Base-by-base conservation (phyloP, 2,888 invertebrate species). In the Oscheius myriophilus region DNA sequence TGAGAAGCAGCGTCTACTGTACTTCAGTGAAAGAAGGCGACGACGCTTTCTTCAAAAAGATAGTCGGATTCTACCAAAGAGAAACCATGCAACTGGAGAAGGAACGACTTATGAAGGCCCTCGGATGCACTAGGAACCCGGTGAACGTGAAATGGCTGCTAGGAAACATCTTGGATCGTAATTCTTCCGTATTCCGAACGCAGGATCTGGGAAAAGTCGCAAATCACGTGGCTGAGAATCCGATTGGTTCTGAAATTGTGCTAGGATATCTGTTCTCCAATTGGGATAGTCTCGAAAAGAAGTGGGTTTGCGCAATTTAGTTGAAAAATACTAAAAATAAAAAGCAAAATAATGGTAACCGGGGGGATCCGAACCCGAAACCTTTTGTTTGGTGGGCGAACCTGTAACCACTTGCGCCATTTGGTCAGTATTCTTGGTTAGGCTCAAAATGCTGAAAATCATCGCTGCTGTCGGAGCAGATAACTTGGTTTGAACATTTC, bases 241-340 rank as follows among this genome's bases (percentile, higher is more conserved):
- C 42, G 52, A 42, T 53, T 7, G 52, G 52, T 16, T 33, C 39
- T 1, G 52, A 33, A 2, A 33, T 52, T 23, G 23, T 63, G 18
- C 9, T 51, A 9, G 53, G 52, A 33, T 63, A 25, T 26, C 26
- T 63, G 33, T 12, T 63, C 21, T 25, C 26, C n/a, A 52, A 53
- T 41, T 63, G 63, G 63, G 52, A 63, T 2, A 16, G 18, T 9
- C 51, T 63, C 53, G n/a, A 63, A 42, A 51, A 42, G 25, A 21
- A 9, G 58, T 58, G 18, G n/a, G 26, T 58, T 16, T 2, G 16
- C 25, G 6, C 39, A n/a, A 16, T 12, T 9, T 26, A 18, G 16
- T 16, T 26, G 21, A 6, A 6, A 6, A 3, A 6, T 25, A 12
- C 53, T 6, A 53, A n/a, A n/a, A n/a, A n/a, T n/a, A n/a, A n/a